A percentile compares a stretch with the other conserved stretches of the same genome.
Evolutionary conservation across 2,797 vertebrate species (phyloP).

Genomic region (Leuciscus waleckii): DNA sequence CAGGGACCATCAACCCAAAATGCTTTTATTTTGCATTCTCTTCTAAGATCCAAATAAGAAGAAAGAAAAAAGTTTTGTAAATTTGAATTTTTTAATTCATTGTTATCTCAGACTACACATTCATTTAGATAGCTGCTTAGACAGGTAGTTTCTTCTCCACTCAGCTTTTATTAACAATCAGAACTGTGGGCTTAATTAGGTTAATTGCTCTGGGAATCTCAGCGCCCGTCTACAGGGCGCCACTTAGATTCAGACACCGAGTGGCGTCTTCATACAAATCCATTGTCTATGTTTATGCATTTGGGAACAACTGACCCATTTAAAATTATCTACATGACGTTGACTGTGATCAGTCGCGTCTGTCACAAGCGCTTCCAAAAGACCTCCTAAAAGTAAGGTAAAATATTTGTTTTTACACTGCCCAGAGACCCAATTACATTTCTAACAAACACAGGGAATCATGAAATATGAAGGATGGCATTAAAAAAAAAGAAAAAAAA

Average conservation of each 20-base stretch:
- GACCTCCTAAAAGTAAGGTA: neutral
- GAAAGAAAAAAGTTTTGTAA: neutral
- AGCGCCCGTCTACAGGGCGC: slow-evolving; percentile 44
- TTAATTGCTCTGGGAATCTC: slow-evolving; percentile 58
- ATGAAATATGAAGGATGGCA: neutral
- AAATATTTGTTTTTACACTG: slow-evolving; percentile 2
- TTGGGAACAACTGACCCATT: slow-evolving; percentile 54
- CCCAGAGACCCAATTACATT: neutral
- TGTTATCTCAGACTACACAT: neutral
- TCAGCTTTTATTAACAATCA: slow-evolving; percentile 31
- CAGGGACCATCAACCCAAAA: neutral
- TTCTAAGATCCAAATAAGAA: neutral
- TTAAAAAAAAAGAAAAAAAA: neutral
- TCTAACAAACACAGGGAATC: neutral
- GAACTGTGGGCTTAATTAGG: slow-evolving; percentile 50
- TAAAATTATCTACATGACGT: slow-evolving; percentile 40
- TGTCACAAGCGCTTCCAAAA: neutral
- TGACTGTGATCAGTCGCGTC: slow-evolving; percentile 24
- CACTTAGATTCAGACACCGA: slow-evolving; percentile 47
- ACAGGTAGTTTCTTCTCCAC: slow-evolving; percentile 42
- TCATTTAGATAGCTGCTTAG: slow-evolving; percentile 24
- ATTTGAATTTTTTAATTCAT: neutral
- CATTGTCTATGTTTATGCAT: slow-evolving; percentile 50
- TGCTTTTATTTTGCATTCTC: neutral
- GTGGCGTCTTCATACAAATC: slow-evolving; percentile 28